A percentile compares a stretch with the other conserved stretches of the same genome.
phyloP scores from a whole-genome alignment of 2,888 invertebrate genomes.

The Bellardia pandia region DNA sequence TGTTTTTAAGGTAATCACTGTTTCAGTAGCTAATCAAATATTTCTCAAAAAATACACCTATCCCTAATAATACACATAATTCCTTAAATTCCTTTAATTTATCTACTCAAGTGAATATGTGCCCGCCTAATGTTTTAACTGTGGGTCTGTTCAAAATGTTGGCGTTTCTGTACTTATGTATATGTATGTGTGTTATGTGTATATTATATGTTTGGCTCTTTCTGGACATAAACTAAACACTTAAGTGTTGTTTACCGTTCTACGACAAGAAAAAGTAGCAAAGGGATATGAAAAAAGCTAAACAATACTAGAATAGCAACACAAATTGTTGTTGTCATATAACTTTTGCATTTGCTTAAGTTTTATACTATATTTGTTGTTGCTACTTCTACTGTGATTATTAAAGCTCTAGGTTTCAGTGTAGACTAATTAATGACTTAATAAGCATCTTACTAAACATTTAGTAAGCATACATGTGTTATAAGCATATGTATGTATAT shows the following conservation, averaged over 20 bases:
- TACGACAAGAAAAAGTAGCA: background rate
- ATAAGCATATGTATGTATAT: background rate
- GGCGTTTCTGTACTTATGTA: background rate
- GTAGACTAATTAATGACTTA: conserved; percentile 69
- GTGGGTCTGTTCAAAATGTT: background rate
- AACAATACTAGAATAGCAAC: background rate
- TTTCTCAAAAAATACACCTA: too few species aligned
- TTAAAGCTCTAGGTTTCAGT: conserved; percentile 35
- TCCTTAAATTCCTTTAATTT: too few species aligned
- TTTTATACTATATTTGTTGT: conserved; percentile 12
- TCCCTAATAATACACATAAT: too few species aligned
- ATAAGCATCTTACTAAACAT: conserved; percentile 60
- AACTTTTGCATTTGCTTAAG: conserved; percentile 44
- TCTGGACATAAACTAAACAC: conserved; percentile 40
- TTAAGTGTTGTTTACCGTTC: conserved; percentile 35
- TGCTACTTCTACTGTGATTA: background rate
- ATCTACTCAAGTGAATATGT: too few species aligned
- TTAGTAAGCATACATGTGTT: conserved; percentile 31
- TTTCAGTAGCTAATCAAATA: too few species aligned
- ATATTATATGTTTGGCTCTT: background rate
- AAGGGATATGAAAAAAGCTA: background rate
- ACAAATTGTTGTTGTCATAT: conserved; percentile 15
- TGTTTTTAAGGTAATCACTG: too few species aligned
- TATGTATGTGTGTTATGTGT: background rate
- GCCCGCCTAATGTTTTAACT: background rate